Evolutionary conservation across 1,140 invertebrate genomes (phyloP).

Genomic region (Megalonaias nervosa): DNA sequence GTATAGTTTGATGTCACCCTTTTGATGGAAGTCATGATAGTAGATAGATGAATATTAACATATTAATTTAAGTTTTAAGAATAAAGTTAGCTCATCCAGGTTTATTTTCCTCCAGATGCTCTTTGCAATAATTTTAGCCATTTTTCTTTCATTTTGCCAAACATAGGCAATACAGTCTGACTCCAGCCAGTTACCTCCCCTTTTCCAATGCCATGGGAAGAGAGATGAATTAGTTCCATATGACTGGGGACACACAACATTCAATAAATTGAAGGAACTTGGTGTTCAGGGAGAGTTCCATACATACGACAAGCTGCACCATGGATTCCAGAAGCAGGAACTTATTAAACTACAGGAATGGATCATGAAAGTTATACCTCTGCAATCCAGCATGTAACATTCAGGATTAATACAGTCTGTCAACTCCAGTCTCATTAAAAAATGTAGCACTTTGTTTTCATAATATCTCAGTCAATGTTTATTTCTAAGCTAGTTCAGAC

Average conservation of each 20-base stretch:
- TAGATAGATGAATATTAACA: neutral
- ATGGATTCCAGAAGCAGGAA: slow-evolving; percentile 43
- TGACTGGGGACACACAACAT: slow-evolving; percentile 49
- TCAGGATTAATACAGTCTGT: no score
- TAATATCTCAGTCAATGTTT: no score
- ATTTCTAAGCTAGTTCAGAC: no score
- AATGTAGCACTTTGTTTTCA: no score
- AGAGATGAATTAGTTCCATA: slow-evolving; percentile 42
- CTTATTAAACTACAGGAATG: slow-evolving; percentile 40
- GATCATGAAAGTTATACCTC: slow-evolving; percentile 46
- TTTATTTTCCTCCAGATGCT: neutral
- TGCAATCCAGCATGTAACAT: neutral
- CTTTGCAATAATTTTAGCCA: neutral
- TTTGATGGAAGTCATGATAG: neutral
- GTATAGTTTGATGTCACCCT: neutral
- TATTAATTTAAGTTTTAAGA: neutral
- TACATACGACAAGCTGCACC: slow-evolving; percentile 34
- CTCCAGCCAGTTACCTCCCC: slow-evolving; percentile 34
- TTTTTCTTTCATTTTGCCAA: slow-evolving; percentile 9
- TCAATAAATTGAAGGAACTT: slow-evolving; percentile 29
- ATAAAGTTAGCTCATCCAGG: neutral
- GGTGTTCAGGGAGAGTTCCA: slow-evolving; percentile 49
- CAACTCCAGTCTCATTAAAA: no score
- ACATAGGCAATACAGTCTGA: slow-evolving; percentile 32
- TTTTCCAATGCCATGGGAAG: slow-evolving; percentile 50